These are phyloP conservation scores for Leptoteleia sp. DNA, from an alignment of 1,140 invertebrate species.

Conservation along the genomic window DNA sequence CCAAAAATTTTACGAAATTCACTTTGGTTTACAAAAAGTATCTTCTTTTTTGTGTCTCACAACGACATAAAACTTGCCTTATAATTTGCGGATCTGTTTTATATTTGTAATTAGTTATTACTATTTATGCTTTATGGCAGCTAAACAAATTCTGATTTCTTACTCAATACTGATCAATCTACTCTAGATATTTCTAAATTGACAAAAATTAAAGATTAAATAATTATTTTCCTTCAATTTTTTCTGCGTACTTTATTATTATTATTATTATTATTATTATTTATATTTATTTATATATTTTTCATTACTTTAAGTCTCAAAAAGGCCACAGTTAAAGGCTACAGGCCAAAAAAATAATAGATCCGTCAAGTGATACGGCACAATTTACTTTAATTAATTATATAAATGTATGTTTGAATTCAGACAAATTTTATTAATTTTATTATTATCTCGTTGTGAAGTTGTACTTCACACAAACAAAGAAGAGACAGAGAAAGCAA, in stretches of 20 bases:
- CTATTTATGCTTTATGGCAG: conserved; percentile 1
- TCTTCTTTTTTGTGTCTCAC: conserved; percentile 15
- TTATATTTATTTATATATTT: no score
- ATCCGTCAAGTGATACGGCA: not conserved
- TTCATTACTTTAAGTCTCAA: conserved; percentile 73
- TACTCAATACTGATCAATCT: conserved; percentile 53
- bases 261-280: no score
- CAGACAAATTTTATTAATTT: not conserved
- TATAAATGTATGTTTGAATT: not conserved
- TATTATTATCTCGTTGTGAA: no score
- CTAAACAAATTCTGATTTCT: no score
- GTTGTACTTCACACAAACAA: no score
- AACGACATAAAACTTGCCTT: conserved; percentile 10
- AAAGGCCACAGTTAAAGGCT: conserved; percentile 79
- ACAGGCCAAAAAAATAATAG: conserved; percentile 76
- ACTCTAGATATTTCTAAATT: conserved; percentile 38
- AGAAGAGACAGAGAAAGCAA: no score
- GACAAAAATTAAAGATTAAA: not conserved
- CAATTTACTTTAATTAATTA: no score
- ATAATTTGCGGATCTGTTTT: conserved; percentile 22
- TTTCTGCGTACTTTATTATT: no score
- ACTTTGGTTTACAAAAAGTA: conserved; percentile 42
- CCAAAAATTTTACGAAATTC: conserved; percentile 63
- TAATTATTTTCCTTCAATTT: no score
- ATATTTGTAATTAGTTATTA: not conserved